These are phyloP conservation scores for Euproctis similis DNA, from an alignment of 2,888 invertebrate genomes.

Conservation along the genomic window DNA sequence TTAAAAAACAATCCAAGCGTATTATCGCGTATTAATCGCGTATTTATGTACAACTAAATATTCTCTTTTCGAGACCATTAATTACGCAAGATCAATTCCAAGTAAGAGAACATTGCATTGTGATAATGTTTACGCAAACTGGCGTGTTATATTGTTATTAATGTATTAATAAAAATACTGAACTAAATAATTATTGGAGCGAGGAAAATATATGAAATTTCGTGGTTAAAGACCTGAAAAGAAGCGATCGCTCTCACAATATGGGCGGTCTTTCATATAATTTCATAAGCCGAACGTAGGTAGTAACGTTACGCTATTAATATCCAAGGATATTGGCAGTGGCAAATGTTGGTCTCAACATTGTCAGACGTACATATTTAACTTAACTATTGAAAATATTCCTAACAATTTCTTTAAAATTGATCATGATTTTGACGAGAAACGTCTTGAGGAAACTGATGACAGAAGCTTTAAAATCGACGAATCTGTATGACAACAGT, in stretches of 20 bases:
- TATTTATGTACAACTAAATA: slow-evolving; percentile 6
- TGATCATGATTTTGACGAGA: no score
- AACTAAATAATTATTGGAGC: slow-evolving; percentile 19
- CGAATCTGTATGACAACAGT: no score
- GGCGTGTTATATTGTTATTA: slow-evolving; percentile 19
- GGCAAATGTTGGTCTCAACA: no score
- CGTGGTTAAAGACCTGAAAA: slow-evolving; percentile 10
- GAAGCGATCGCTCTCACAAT: slow-evolving; percentile 14
- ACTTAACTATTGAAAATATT: no score
- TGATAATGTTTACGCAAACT: slow-evolving; percentile 17
- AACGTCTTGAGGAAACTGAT: no score
- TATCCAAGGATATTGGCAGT: no score
- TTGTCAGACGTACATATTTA: no score
- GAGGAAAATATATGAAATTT: slow-evolving; percentile 13
- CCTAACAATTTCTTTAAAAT: no score
- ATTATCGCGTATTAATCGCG: slow-evolving; percentile 13
- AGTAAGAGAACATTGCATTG: slow-evolving; percentile 11
- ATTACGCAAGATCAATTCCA: slow-evolving; percentile 13
- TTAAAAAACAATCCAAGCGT: slow-evolving; percentile 17
- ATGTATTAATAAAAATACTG: slow-evolving; percentile 10
- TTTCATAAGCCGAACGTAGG: no score
- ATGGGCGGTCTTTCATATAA: no score
- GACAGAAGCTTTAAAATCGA: no score
- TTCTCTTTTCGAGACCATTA: slow-evolving; percentile 9
- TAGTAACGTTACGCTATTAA: no score